A percentile compares a stretch with the other conserved stretches of the same genome.
Evolutionary conservation across 2,888 invertebrate species (phyloP).

Genomic region (Drosophila setosimentum): DNA sequence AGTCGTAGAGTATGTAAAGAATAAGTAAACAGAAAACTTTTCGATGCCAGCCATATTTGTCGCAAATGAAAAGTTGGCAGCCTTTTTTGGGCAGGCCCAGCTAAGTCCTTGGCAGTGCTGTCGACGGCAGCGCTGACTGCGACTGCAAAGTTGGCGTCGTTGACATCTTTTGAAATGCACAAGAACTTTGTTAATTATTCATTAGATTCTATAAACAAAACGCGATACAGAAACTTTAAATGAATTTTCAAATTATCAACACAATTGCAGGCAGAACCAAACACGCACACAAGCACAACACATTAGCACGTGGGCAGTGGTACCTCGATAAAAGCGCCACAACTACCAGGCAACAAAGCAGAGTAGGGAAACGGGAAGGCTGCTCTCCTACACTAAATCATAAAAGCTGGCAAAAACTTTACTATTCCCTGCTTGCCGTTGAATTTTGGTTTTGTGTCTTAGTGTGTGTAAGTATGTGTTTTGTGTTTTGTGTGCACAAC

Average conservation of each 20-base stretch:
- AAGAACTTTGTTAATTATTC: constrained; percentile 81
- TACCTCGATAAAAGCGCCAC: constrained; percentile 50
- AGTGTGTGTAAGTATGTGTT: constrained; percentile 12
- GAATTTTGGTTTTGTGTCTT: constrained; percentile 38
- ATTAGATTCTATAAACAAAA: constrained; percentile 82
- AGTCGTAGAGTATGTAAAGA: constrained; percentile 75
- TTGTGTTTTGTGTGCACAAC: constrained; percentile 32
- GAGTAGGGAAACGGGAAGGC: constrained; percentile 1
- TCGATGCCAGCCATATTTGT: constrained; percentile 76
- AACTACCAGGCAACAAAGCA: constrained; percentile 5
- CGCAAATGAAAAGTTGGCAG: constrained; percentile 77
- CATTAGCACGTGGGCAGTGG: constrained; percentile 52
- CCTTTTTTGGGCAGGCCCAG: constrained; percentile 62
- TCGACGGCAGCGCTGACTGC: constrained; percentile 33
- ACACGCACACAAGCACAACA: constrained; percentile 23
- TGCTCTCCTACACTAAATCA: constrained; percentile 62
- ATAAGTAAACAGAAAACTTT: constrained; percentile 78
- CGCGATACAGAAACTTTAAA: constrained; percentile 82
- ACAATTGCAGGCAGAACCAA: constrained; percentile 80
- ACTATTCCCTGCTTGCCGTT: constrained; percentile 53
- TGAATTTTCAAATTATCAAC: constrained; percentile 82
- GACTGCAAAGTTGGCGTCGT: constrained; percentile 38
- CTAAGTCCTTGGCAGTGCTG: constrained; percentile 51
- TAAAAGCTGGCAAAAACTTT: constrained; percentile 78
- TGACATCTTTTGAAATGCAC: constrained; percentile 79